phyloP scores from a whole-genome alignment of 1,140 invertebrate genomes.

The Tribolium castaneum region DNA sequence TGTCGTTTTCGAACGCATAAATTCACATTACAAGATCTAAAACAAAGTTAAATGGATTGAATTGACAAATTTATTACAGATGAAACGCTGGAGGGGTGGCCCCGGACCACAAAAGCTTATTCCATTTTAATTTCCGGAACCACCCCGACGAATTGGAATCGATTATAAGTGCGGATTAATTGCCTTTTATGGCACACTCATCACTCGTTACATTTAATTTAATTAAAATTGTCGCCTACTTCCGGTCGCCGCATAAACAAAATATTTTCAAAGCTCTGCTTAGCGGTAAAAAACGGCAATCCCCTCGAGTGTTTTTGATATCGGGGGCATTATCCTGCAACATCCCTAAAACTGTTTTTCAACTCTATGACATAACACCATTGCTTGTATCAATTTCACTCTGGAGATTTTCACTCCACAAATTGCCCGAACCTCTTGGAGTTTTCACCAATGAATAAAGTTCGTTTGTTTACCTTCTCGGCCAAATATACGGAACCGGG shows the following conservation, averaged over 20 bases:
- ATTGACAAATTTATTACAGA: constrained; percentile 42
- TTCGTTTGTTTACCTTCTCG: constrained; percentile 18
- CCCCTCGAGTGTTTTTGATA: neutral
- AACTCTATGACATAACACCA: neutral
- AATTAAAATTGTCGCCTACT: neutral
- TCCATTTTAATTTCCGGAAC: constrained; percentile 35
- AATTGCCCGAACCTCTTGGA: neutral
- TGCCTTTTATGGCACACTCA: constrained; percentile 18
- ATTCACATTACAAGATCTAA: constrained; percentile 37
- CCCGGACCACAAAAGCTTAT: constrained; percentile 31
- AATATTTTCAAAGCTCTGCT: neutral
- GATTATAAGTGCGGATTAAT: constrained; percentile 24
- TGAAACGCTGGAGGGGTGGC: constrained; percentile 18
- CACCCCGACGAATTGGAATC: constrained; percentile 12
- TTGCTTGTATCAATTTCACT: constrained; percentile 8
- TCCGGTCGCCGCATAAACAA: neutral
- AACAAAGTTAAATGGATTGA: constrained; percentile 39
- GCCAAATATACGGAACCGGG: neutral
- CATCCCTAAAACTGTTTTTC: constrained; percentile 10
- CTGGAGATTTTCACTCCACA: constrained; percentile 20
- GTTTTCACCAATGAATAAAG: constrained; percentile 17
- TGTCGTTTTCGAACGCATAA: constrained; percentile 42
- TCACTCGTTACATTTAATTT: neutral
- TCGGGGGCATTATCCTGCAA: neutral
- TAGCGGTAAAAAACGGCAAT: neutral